Evolutionary conservation across 2,113 vertebrate genomes (phyloP).

Genomic region (Arenaria interpres): DNA sequence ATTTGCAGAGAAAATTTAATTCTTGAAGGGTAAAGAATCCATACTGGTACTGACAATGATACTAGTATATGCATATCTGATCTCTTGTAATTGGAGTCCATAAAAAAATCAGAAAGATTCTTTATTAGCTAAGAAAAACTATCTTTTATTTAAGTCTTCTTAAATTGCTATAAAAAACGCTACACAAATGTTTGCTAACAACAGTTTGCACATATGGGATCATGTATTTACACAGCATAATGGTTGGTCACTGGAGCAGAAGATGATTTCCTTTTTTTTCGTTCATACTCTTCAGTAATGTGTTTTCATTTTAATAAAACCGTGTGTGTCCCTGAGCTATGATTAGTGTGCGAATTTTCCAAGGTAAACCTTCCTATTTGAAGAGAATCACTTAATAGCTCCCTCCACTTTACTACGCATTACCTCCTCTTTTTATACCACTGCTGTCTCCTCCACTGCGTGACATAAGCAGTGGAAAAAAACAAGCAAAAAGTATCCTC

Average conservation of each 20-base stretch:
- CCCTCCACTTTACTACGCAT: not conserved
- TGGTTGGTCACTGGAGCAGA: not conserved
- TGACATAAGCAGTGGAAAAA: not conserved
- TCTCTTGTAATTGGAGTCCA: not conserved
- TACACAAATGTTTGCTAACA: not conserved
- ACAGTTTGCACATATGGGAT: not conserved
- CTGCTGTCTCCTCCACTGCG: not conserved
- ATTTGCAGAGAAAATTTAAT: not conserved
- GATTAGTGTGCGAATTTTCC: not conserved
- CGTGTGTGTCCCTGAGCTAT: not conserved
- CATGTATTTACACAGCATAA: not conserved
- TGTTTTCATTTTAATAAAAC: conserved; percentile 44
- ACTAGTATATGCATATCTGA: not conserved
- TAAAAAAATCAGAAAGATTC: not conserved
- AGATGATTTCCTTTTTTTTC: not conserved
- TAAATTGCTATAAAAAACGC: not conserved
- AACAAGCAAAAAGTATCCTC: not conserved
- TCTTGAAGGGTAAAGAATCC: not conserved
- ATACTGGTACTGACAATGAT: rapidly evolving
- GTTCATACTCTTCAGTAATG: not conserved
- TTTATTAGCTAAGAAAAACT: not conserved
- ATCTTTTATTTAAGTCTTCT: not conserved
- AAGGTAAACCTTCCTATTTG: not conserved
- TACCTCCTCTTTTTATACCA: not conserved
- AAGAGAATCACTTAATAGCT: not conserved